Evolutionary conservation across 2,113 vertebrate genomes (phyloP).

Genomic region (Pitta sordida): DNA sequence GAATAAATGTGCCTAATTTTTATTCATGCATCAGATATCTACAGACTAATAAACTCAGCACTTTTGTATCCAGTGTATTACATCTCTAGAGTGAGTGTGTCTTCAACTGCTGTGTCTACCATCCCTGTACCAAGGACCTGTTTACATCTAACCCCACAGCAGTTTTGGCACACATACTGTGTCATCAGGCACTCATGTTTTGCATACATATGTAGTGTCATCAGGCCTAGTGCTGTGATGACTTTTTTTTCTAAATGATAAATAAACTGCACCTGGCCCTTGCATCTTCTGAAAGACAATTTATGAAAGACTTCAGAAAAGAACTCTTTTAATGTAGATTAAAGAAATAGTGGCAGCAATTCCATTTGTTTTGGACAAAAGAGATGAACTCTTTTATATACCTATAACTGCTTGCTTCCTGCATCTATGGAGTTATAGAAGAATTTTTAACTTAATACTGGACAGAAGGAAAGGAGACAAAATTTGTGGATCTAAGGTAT

Average conservation of each 20-base stretch:
- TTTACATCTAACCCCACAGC: neutral
- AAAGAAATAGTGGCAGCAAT: neutral
- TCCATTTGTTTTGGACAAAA: neutral
- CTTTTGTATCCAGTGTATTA: neutral
- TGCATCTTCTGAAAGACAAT: neutral
- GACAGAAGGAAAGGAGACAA: neutral
- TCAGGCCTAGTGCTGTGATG: neutral
- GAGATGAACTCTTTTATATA: neutral
- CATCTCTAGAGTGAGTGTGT: neutral
- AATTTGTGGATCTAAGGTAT: neutral
- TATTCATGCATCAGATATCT: conserved; percentile 37
- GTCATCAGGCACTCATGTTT: neutral
- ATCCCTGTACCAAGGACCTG: neutral
- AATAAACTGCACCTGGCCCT: neutral
- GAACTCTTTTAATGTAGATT: neutral
- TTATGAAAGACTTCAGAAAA: neutral
- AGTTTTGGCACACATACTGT: neutral
- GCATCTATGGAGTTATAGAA: neutral
- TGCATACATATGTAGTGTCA: neutral
- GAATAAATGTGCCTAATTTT: conserved; percentile 54
- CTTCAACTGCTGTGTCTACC: neutral
- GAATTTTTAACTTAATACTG: neutral
- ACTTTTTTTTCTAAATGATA: neutral
- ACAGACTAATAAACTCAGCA: conserved; percentile 17
- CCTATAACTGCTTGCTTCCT: neutral